Percentiles rank a stretch among this genome's conserved stretches.
Evolutionary conservation across 2,113 vertebrate genomes (phyloP).

Genomic region (Pagrus major): DNA sequence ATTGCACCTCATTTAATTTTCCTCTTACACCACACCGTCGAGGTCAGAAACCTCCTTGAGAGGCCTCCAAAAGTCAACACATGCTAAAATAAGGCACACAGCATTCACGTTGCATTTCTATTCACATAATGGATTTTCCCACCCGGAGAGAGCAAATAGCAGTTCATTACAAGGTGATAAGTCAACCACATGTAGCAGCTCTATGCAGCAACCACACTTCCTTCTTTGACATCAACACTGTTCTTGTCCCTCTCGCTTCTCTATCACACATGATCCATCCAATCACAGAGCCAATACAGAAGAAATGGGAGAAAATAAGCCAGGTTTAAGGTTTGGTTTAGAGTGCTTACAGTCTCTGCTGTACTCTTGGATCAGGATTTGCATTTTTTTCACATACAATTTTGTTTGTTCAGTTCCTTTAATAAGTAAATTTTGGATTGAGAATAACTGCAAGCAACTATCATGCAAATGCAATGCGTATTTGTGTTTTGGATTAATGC

Average conservation of each 20-base stretch:
- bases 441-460: not conserved
- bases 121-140: conserved; percentile 2
- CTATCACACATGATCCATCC: conserved; percentile 29
- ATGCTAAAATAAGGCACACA: conserved; percentile 9
- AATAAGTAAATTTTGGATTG: not conserved
- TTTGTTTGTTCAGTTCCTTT: conserved; percentile 12
- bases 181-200: conserved; percentile 30
- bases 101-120: not conserved
- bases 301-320: conserved; percentile 30
- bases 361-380: conserved; percentile 8
- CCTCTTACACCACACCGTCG: conserved; percentile 3
- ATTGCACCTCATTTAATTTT: conserved; percentile 36
- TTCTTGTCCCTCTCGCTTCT: conserved; percentile 38
- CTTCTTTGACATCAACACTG: conserved; percentile 39
- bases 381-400: not conserved
- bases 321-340: conserved; percentile 20
- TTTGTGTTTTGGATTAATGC: conserved; percentile 2
- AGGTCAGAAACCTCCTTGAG: not conserved
- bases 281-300: conserved; percentile 35
- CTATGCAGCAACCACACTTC: conserved; percentile 19
- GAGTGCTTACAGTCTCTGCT: conserved; percentile 8
- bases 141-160: conserved; percentile 34
- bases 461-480: not conserved
- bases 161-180: conserved; percentile 24
- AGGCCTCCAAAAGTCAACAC: conserved; percentile 1